These are phyloP conservation scores for Siderastrea radians DNA, from an alignment of 92 coral and sea anemone species.

Conservation along the genomic window DNA sequence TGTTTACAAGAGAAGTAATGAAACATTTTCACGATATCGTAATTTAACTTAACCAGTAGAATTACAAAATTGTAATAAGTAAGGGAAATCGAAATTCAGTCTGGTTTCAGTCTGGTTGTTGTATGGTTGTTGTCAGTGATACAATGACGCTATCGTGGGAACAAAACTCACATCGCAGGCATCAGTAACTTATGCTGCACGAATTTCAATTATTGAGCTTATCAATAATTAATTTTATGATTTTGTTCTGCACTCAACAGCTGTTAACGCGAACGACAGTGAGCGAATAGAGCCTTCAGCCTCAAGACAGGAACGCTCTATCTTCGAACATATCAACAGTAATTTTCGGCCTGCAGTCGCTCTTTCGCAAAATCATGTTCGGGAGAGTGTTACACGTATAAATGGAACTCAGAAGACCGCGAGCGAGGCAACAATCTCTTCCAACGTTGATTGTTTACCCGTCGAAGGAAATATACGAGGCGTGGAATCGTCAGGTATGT, in stretches of 20 bases:
- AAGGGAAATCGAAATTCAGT: no score
- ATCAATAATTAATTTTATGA: slow-evolving; percentile 32
- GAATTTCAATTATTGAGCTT: slow-evolving; percentile 4
- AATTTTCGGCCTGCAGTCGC: slow-evolving; percentile 21
- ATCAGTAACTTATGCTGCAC: slow-evolving; percentile 2
- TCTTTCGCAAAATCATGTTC: background rate
- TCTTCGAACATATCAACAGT: slow-evolving; percentile 38
- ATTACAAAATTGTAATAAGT: no score
- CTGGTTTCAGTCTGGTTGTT: background rate
- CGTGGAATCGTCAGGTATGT: slow-evolving; percentile 14
- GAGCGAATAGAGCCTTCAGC: slow-evolving; percentile 3
- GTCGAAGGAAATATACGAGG: slow-evolving; percentile 12
- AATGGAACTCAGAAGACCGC: background rate
- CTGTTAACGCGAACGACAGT: slow-evolving; percentile 19
- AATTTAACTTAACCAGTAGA: no score
- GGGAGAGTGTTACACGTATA: background rate
- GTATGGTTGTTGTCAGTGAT: background rate
- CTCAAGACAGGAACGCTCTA: slow-evolving; percentile 25
- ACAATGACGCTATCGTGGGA: background rate
- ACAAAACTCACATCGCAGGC: background rate
- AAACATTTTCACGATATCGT: no score
- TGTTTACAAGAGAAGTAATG: no score
- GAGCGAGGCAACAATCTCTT: background rate
- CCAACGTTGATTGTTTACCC: background rate
- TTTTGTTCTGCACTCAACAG: slow-evolving; percentile 31